phyloP scores from a whole-genome alignment of 2,888 invertebrate genomes.

The Temnothorax unifasciatus region DNA sequence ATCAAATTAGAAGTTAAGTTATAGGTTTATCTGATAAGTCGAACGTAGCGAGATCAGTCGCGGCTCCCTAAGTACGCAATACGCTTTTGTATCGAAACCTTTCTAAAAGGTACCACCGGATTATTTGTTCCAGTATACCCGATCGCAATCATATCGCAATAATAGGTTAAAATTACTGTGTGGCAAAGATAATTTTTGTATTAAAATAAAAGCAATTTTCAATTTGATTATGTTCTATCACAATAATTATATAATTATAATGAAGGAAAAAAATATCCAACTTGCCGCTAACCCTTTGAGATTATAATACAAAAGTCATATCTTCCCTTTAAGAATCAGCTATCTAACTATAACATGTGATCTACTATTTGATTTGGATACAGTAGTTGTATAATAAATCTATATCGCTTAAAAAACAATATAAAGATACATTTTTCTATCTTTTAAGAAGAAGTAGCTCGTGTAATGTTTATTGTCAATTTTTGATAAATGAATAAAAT shows the following conservation, averaged over 20 bases:
- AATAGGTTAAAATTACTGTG: slow-evolving; percentile 6
- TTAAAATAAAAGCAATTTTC: neutral
- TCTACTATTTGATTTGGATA: neutral
- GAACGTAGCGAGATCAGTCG: slow-evolving; percentile 13
- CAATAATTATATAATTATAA: neutral
- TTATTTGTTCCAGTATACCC: neutral
- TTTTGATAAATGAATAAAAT: neutral
- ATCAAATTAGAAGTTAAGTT: slow-evolving; percentile 51
- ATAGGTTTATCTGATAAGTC: slow-evolving; percentile 9
- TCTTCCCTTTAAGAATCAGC: neutral
- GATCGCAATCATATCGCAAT: neutral
- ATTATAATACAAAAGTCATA: neutral
- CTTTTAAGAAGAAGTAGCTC: neutral
- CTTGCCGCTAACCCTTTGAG: neutral
- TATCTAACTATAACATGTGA: neutral
- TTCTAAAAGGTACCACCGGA: slow-evolving; percentile 1
- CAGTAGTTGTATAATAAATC: neutral
- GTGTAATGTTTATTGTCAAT: neutral
- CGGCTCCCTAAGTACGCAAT: slow-evolving; percentile 16
- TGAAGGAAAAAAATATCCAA: neutral
- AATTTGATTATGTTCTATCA: neutral
- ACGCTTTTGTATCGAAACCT: slow-evolving; percentile 4
- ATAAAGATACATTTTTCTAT: neutral
- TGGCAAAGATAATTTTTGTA: slow-evolving; percentile 12
- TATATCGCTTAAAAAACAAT: neutral